Base-by-base conservation (phyloP, 2,113 vertebrate species). In the Prionailurus bengalensis region DNA sequence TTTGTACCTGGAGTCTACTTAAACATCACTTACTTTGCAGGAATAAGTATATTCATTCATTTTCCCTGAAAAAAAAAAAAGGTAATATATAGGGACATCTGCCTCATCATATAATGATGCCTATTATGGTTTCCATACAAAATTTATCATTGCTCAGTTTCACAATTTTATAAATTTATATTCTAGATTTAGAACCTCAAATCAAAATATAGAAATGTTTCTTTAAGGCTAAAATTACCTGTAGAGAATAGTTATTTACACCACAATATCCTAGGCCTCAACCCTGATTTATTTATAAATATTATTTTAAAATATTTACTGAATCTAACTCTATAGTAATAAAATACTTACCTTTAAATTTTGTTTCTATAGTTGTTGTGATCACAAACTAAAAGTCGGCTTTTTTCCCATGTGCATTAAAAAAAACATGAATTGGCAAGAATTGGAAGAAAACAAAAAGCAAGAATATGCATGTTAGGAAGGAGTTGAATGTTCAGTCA, bases 331-430 rank as follows among this genome's bases (percentile, higher is more conserved):
- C 45, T 74, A 45, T 84, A 71, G 48, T 45, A 79, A 61, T 86
- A 84, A 87, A 92, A 66, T 2, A 3, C 21, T 91, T 48, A 79
- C 39, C 53, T 97, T 88, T 61, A 51, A 97, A 84, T 53, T 53
- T 97, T 98, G 94, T 86, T 71, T 96, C 84, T 93, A 70, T 74
- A 61, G 53, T 51, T 39, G 83, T 91, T 97, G 79, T 89, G 92
- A 97, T 92, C 97, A 29, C 87, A 91, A 71, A 36, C 39, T 74
- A 42, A 9, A 53, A 86, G 96, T 81, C 94, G 42, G 89, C 86
- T 96, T 95, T 90, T 96, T 95, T 87, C 76, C 33, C 39, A 42
- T 94, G 95, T 78, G 25, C 78, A 33, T 7, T 0, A 55, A 93
- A 92, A 90, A 90, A 78, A 66, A 90, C 27, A 84, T 61, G 79